These are phyloP conservation scores for Pycnonotus jocosus DNA, from an alignment of 2,113 vertebrate genomes.

Conservation along the genomic window DNA sequence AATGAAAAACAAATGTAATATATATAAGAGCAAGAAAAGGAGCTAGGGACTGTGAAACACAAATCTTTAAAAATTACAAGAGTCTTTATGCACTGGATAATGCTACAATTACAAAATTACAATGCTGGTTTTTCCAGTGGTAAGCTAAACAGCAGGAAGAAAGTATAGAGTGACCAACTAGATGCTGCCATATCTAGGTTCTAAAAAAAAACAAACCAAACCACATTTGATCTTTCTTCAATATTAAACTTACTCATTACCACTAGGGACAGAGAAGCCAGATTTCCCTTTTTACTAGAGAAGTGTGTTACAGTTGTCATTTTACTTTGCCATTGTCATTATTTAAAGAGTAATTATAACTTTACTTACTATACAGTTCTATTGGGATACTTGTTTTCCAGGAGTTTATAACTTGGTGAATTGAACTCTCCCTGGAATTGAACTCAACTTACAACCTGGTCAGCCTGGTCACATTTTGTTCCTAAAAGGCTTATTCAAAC, in stretches of 20 bases:
- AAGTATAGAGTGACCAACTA: background rate
- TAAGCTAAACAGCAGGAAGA: background rate
- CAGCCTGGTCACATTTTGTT: constrained; percentile 12
- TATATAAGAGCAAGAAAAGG: background rate
- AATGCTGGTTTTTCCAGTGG: background rate
- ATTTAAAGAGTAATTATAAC: constrained; percentile 56
- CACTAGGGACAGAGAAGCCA: background rate
- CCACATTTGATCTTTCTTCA: background rate
- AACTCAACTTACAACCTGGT: constrained; percentile 1
- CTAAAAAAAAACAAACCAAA: background rate
- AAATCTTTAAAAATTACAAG: background rate
- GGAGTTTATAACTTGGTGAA: constrained; percentile 37
- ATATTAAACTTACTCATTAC: background rate
- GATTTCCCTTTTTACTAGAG: background rate
- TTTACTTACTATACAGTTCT: constrained; percentile 14
- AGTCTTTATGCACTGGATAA: background rate
- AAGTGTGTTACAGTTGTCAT: constrained; percentile 12
- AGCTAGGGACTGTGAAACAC: background rate
- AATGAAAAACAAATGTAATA: background rate
- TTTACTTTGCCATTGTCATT: constrained; percentile 47
- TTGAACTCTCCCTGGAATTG: constrained; percentile 38
- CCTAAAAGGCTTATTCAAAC: constrained; percentile 1
- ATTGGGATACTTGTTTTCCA: constrained; percentile 21
- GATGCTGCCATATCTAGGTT: background rate
- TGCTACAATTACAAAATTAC: background rate